Conservation (phyloP, 2,113 vertebrate species). For the Acrocephalus arundinaceus region DNA sequence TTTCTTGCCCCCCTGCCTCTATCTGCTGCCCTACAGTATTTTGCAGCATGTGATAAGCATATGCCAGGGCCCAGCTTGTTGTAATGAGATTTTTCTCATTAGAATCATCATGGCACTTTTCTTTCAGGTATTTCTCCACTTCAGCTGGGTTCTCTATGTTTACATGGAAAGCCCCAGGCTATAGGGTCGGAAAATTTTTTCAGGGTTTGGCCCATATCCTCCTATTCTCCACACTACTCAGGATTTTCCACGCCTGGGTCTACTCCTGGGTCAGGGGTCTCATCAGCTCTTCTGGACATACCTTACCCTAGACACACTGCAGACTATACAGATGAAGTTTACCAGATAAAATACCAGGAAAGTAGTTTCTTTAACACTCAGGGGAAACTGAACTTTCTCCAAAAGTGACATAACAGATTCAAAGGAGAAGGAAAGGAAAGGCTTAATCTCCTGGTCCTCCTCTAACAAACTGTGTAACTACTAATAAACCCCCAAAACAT, state of each 20-base stretch:
- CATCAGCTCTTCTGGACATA: not conserved
- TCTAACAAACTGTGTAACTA: not conserved
- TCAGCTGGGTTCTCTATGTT: not conserved
- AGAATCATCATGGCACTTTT: not conserved
- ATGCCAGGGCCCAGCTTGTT: not conserved
- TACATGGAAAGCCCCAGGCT: not conserved
- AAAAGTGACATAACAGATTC: not conserved
- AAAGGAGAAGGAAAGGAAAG: not conserved
- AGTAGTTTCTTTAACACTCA: not conserved
- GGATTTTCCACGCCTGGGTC: not conserved
- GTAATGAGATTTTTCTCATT: not conserved
- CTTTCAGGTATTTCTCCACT: not conserved
- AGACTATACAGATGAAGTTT: not conserved
- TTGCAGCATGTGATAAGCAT: not conserved
- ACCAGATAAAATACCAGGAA: not conserved
- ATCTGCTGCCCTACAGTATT: not conserved
- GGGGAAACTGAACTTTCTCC: not conserved
- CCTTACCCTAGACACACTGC: not conserved
- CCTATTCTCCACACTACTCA: not conserved
- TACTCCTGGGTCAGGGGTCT: not conserved
- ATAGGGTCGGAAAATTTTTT: not conserved
- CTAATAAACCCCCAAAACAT: not conserved
- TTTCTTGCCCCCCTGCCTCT: not conserved
- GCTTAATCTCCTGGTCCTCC: not conserved
- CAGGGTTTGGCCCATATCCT: not conserved